These are phyloP conservation scores for Zapornia atra DNA, from an alignment of 2,113 vertebrate species.

Conservation along the genomic window DNA sequence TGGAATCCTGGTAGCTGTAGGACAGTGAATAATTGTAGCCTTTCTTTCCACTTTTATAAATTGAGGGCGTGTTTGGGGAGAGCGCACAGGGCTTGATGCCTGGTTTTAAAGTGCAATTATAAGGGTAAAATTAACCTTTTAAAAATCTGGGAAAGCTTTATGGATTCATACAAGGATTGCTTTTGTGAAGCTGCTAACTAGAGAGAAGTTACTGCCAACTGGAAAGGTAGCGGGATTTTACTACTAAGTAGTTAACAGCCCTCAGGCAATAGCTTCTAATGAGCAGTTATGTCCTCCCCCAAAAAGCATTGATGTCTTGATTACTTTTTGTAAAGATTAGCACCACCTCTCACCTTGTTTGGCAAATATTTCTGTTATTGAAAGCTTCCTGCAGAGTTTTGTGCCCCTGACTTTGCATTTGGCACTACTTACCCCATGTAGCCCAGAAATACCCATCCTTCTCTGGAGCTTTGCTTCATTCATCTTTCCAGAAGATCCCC, in stretches of 20 bases:
- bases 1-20: constrained; percentile 48
- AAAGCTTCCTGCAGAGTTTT: background rate
- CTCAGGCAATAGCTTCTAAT: constrained; percentile 49
- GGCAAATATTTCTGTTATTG: background rate
- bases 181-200: constrained; percentile 52
- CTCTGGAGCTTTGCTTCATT: constrained; percentile 5
- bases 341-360: background rate
- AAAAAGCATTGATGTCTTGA: background rate
- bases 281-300: background rate
- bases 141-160: constrained; percentile 67
- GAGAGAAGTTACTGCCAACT: constrained; percentile 17
- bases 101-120: constrained; percentile 75
- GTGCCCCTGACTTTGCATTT: background rate
- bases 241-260: constrained; percentile 61
- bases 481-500: background rate
- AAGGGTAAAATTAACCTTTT: constrained; percentile 53
- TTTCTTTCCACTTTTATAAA: constrained; percentile 41
- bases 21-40: constrained; percentile 58
- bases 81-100: background rate
- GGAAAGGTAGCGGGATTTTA: constrained; percentile 49
- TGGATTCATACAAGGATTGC: constrained; percentile 23
- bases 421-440: background rate
- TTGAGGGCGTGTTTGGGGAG: constrained; percentile 15
- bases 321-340: background rate
- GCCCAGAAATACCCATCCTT: background rate